These are phyloP conservation scores for Dryadula phaetusa DNA, from an alignment of 2,888 invertebrate species.

Conservation along the genomic window DNA sequence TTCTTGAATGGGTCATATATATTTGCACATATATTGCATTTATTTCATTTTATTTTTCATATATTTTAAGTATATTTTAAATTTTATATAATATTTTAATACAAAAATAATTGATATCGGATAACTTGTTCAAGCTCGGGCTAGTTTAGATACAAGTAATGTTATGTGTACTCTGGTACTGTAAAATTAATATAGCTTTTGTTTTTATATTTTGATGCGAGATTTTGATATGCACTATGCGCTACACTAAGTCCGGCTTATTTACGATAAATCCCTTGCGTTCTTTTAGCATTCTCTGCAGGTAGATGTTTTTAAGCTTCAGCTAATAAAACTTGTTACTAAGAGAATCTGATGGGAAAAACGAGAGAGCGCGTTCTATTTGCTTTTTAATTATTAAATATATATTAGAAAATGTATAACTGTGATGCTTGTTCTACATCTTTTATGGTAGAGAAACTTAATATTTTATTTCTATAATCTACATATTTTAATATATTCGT, in stretches of 20 bases:
- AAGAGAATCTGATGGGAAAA: not conserved
- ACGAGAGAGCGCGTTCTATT: not conserved
- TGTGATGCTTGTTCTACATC: not conserved
- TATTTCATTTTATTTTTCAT: no score
- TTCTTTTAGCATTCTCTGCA: not conserved
- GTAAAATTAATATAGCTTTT: not conserved
- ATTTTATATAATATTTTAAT: not conserved
- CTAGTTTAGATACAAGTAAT: not conserved
- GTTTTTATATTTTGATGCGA: not conserved
- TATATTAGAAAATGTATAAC: not conserved
- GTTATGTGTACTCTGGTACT: not conserved
- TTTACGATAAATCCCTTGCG: slow-evolving; percentile 2
- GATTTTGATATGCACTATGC: not conserved
- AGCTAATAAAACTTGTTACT: not conserved
- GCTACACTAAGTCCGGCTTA: not conserved
- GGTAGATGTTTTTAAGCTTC: slow-evolving; percentile 17
- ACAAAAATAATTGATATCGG: not conserved
- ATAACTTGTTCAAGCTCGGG: not conserved
- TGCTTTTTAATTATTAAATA: slow-evolving; percentile 7
- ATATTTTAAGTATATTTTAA: no score
- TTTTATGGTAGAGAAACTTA: not conserved
- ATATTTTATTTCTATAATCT: not conserved
- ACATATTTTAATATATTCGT: no score
- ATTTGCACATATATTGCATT: not conserved
- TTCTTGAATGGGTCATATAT: not conserved